Evolutionary conservation across 2,888 invertebrate genomes (phyloP).

Genomic region (Aspidapion aeneum): DNA sequence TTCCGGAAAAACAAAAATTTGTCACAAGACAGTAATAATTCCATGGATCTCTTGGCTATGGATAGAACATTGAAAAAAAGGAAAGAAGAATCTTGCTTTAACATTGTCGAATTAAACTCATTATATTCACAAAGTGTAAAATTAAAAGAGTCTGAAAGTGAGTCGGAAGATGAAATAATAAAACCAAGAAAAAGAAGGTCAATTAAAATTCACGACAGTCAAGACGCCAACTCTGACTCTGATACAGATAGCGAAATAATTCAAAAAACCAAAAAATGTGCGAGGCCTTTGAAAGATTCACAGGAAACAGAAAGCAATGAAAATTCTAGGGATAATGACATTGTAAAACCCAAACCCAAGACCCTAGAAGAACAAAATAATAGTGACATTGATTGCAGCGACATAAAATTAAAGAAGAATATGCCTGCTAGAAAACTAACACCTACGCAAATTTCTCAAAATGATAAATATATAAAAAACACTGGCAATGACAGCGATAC

Average conservation of each 20-base stretch:
- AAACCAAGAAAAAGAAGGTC: conserved; percentile 5
- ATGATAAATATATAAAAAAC: conserved; percentile 12
- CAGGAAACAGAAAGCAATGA: neutral
- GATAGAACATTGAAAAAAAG: neutral
- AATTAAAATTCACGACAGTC: neutral
- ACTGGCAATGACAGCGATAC: neutral
- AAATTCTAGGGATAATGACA: neutral
- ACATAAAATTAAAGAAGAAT: neutral
- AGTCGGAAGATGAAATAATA: conserved; percentile 1
- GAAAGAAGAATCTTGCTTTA: neutral
- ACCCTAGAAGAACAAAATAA: too few species aligned
- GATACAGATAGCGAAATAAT: conserved; percentile 27
- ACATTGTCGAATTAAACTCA: neutral
- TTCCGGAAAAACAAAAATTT: neutral
- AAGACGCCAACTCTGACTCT: conserved; percentile 18
- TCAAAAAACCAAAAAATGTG: neutral
- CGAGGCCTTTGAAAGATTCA: neutral
- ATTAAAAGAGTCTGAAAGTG: neutral
- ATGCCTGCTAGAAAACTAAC: neutral
- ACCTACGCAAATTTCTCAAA: neutral
- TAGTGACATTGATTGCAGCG: neutral
- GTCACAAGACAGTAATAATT: conserved; percentile 20
- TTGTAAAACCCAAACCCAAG: neutral
- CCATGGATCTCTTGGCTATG: conserved; percentile 18
- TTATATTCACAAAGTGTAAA: neutral